These are phyloP conservation scores for Oxycera nigricornis DNA, from an alignment of 2,888 invertebrate genomes.

Conservation along the genomic window DNA sequence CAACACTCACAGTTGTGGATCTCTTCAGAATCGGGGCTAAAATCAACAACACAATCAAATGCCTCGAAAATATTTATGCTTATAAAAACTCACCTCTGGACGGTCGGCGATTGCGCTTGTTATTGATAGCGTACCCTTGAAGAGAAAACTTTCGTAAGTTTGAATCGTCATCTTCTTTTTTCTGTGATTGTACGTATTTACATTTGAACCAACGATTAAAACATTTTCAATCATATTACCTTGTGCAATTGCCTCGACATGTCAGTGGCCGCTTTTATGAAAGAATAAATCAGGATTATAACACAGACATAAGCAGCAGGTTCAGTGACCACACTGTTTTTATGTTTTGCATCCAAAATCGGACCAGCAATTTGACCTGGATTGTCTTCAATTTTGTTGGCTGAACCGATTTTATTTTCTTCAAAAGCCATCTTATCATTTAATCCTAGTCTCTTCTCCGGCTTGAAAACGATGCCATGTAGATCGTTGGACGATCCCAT, in stretches of 20 bases:
- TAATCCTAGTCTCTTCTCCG: not conserved
- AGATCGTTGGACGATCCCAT: slow-evolving; percentile 52
- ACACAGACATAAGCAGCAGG: slow-evolving; percentile 60
- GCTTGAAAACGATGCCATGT: slow-evolving; percentile 49
- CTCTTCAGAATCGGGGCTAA: slow-evolving; percentile 36
- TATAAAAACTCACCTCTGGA: slow-evolving; percentile 38
- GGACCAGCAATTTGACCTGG: not conserved
- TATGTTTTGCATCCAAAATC: slow-evolving; percentile 23
- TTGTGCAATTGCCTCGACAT: slow-evolving; percentile 60
- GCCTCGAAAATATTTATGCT: not conserved
- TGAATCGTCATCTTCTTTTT: slow-evolving; percentile 53
- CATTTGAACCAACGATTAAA: not conserved
- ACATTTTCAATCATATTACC: slow-evolving; percentile 50
- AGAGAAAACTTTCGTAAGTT: slow-evolving; percentile 58
- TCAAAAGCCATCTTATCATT: too few relatives aligned
- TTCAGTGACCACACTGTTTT: slow-evolving; percentile 48
- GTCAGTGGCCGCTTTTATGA: slow-evolving; percentile 59
- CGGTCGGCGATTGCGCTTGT: slow-evolving; percentile 52
- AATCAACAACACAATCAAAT: not conserved
- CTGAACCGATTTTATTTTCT: not conserved
- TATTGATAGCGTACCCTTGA: slow-evolving; percentile 56
- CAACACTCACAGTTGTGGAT: slow-evolving; percentile 33
- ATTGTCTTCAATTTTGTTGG: not conserved
- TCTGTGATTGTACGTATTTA: not conserved
- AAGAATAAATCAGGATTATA: slow-evolving; percentile 57